Conservation (phyloP, 2,113 vertebrate species). For the Chauna torquata region DNA sequence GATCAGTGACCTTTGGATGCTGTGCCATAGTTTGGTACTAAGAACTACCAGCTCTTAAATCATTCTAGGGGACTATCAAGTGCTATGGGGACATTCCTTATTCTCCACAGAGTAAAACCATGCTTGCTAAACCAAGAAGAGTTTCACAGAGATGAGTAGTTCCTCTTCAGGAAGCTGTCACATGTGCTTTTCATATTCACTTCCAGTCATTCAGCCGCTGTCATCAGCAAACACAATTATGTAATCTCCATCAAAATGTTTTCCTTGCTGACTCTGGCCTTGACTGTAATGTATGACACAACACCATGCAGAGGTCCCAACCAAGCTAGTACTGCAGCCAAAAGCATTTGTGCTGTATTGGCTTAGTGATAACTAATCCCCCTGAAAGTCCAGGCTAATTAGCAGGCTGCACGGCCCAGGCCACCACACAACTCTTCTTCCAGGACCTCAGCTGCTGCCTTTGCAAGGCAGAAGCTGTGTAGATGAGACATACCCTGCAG, state of each 20-base stretch:
- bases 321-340: background rate
- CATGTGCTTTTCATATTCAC: background rate
- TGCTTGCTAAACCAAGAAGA: background rate
- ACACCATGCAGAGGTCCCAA: background rate
- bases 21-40: background rate
- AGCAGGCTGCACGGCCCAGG: background rate
- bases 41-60: conserved; percentile 27
- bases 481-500: background rate
- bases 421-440: background rate
- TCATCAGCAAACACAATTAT: background rate
- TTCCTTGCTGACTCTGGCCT: background rate
- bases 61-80: background rate
- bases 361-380: background rate
- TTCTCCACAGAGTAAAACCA: conserved; percentile 19
- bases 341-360: background rate
- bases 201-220: background rate
- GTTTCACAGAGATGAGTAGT: background rate
- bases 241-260: background rate
- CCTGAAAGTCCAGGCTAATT: background rate
- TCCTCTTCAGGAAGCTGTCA: background rate
- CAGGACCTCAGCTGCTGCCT: background rate
- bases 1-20: conserved; percentile 11
- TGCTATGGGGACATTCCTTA: conserved; percentile 15
- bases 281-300: background rate
- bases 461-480: background rate